Percentiles rank a stretch among this genome's conserved stretches.
Evolutionary conservation across 2,113 vertebrate genomes (phyloP).

Genomic region (Peromyscus californicus): DNA sequence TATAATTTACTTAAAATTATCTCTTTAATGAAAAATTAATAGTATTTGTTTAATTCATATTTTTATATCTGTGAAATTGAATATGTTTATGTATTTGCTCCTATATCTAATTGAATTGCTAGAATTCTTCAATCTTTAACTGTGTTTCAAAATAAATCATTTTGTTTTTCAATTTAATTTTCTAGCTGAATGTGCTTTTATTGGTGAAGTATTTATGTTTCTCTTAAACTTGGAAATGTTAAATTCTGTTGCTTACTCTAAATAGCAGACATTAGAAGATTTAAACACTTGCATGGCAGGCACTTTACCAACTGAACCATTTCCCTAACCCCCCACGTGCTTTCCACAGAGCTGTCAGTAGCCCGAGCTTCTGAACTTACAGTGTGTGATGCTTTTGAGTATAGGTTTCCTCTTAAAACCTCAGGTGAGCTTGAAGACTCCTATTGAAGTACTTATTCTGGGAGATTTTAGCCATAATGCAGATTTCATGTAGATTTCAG

Average conservation of each 20-base stretch:
- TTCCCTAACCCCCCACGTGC: neutral
- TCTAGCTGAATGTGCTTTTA: neutral
- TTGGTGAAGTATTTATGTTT: neutral
- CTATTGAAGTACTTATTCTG: neutral
- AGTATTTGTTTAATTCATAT: neutral
- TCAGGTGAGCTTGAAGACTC: neutral
- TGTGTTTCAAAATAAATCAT: constrained; percentile 30
- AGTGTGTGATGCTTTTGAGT: neutral
- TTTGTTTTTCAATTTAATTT: constrained; percentile 57
- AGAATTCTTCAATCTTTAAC: constrained; percentile 16
- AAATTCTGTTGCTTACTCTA: constrained; percentile 3
- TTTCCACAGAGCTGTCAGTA: neutral
- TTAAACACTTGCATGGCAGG: neutral
- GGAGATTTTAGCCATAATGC: neutral
- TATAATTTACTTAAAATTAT: constrained; percentile 43
- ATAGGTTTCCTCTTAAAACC: constrained; percentile 30
- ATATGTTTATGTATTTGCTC: constrained; percentile 25
- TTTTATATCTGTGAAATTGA: constrained; percentile 5
- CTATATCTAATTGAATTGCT: neutral
- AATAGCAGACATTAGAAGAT: constrained; percentile 9
- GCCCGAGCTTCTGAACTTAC: neutral
- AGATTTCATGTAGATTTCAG: neutral
- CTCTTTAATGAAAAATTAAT: neutral
- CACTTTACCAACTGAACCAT: neutral
- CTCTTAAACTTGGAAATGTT: constrained; percentile 35